These are phyloP conservation scores for Conger conger DNA, from an alignment of 2,113 vertebrate species.

Conservation along the genomic window DNA sequence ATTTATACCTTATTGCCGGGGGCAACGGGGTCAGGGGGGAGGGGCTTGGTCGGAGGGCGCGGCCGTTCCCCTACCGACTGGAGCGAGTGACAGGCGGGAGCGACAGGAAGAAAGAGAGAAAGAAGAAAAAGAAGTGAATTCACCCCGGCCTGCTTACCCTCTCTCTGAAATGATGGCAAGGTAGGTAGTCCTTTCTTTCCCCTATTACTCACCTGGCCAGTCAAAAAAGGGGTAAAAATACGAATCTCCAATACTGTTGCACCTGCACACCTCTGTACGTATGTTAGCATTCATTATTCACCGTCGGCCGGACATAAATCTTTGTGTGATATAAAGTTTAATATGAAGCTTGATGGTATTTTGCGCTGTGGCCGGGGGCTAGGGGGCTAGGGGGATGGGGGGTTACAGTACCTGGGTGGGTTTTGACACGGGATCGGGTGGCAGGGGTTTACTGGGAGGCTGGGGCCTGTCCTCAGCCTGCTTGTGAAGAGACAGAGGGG, in stretches of 20 bases:
- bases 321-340: too few relatives aligned
- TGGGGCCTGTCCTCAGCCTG: constrained; percentile 73
- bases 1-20: constrained; percentile 71
- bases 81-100: constrained; percentile 50
- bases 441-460: constrained; percentile 87
- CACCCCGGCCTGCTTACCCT: background rate
- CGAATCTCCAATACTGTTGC: background rate
- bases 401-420: constrained; percentile 77
- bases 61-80: constrained; percentile 61
- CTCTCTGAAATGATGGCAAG: background rate
- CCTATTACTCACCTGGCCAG: background rate
- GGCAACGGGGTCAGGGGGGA: constrained; percentile 79
- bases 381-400: constrained; percentile 51
- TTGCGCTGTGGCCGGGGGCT: background rate
- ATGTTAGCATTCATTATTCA: background rate
- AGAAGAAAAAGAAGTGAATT: constrained; percentile 2
- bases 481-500: constrained; percentile 20
- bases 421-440: constrained; percentile 81
- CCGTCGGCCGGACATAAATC: too few relatives aligned
- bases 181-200: background rate
- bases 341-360: background rate
- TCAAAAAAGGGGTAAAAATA: background rate
- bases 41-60: constrained; percentile 77
- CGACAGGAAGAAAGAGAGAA: constrained; percentile 14
- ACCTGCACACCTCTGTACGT: background rate